These are phyloP conservation scores for Palythoa grandis DNA, from an alignment of 92 coral and sea anemone species.

Conservation along the genomic window DNA sequence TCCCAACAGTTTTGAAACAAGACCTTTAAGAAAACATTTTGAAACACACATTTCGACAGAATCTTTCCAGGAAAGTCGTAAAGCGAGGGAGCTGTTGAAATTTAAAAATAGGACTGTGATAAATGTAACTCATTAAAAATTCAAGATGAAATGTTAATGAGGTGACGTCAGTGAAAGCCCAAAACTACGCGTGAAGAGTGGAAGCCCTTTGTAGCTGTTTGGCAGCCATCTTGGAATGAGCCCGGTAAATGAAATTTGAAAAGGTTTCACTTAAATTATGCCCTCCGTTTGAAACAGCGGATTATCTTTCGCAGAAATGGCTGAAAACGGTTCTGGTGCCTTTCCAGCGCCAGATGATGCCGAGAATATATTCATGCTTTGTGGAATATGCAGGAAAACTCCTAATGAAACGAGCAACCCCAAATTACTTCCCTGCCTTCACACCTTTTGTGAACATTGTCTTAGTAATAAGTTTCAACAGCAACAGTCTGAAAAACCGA, in stretches of 20 bases:
- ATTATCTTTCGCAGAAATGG: conserved; percentile 55
- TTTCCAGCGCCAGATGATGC: conserved; percentile 67
- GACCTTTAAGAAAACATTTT: not conserved
- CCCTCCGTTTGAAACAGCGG: conserved; percentile 5
- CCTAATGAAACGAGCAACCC: conserved; percentile 78
- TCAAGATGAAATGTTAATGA: conserved; percentile 60
- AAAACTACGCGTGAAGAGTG: conserved; percentile 53
- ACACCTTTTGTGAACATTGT: conserved; percentile 90
- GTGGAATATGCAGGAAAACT: conserved; percentile 86
- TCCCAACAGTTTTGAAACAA: not conserved
- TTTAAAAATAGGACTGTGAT: conserved; percentile 4
- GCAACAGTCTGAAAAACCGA: conserved; percentile 77
- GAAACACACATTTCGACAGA: not conserved
- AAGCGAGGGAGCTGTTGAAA: not conserved
- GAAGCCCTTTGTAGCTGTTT: conserved; percentile 55
- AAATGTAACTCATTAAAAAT: conserved; percentile 59
- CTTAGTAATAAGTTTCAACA: conserved; percentile 77
- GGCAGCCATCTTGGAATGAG: conserved; percentile 85
- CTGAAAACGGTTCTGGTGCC: conserved; percentile 68
- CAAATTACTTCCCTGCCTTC: conserved; percentile 96
- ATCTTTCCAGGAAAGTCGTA: not conserved
- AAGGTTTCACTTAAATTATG: conserved; percentile 27
- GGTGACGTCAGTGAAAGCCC: conserved; percentile 74
- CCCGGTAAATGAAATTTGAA: conserved; percentile 15
- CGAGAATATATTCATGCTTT: conserved; percentile 75